Conservation (phyloP, 2,888 invertebrate genomes). For the Homarus gammarus region DNA sequence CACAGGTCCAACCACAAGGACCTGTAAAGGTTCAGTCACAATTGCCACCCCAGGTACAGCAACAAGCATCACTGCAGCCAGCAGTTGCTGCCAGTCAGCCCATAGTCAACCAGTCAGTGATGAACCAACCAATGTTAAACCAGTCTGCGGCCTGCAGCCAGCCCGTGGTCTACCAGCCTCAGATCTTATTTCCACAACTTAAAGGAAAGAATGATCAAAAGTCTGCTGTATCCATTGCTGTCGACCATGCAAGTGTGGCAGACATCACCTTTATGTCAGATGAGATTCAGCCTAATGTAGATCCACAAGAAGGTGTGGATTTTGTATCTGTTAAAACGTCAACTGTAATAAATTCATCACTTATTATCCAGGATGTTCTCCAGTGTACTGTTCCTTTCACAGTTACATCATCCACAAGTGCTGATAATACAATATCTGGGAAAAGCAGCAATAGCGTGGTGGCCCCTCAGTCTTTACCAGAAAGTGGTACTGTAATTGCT, state of each 20-base stretch:
- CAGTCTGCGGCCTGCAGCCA: background rate
- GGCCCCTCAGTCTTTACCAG: background rate
- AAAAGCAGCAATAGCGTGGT: slow-evolving; percentile 7
- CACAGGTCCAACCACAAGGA: background rate
- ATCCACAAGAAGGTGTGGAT: slow-evolving; percentile 50
- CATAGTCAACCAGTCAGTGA: background rate
- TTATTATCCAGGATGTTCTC: slow-evolving; percentile 1
- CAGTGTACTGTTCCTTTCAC: slow-evolving; percentile 29
- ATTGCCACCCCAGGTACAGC: background rate
- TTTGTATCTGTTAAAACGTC: slow-evolving; percentile 26
- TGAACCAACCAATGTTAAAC: background rate
- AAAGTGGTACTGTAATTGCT: slow-evolving; percentile 12
- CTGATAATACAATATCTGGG: background rate
- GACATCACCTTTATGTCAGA: slow-evolving; percentile 67
- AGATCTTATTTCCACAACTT: slow-evolving; percentile 19
- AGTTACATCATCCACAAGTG: background rate
- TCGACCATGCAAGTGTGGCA: slow-evolving; percentile 35
- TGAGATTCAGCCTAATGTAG: slow-evolving; percentile 65
- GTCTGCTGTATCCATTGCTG: slow-evolving; percentile 22
- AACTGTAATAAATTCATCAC: background rate
- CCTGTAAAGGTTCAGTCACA: background rate
- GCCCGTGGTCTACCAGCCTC: slow-evolving; percentile 7
- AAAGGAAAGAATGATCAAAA: slow-evolving; percentile 23
- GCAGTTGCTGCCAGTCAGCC: background rate
- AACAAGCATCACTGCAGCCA: background rate